Percentiles rank a stretch among this genome's conserved stretches.
Conservation (phyloP, 2,113 vertebrate genomes). For the Corynorhinus townsendii region DNA sequence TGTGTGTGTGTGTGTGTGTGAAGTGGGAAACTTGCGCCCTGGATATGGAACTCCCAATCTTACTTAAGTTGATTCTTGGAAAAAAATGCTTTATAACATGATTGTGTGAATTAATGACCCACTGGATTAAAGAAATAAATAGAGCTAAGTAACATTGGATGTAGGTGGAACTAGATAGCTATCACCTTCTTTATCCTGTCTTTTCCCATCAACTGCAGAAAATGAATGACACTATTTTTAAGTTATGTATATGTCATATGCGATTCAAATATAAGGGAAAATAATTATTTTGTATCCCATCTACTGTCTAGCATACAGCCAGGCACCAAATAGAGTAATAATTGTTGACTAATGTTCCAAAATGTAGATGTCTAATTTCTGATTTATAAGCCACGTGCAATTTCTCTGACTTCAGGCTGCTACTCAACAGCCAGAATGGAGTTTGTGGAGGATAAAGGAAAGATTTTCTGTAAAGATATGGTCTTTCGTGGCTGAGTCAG, state of each 20-base stretch:
- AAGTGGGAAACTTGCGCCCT: neutral
- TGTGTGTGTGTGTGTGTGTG: neutral
- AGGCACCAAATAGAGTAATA: neutral
- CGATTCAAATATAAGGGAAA: neutral
- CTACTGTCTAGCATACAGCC: neutral
- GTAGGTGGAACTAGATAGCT: neutral
- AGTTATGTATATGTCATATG: neutral
- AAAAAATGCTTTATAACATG: neutral
- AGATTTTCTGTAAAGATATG: neutral
- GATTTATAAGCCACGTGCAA: neutral
- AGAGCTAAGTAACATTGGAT: neutral
- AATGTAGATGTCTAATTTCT: neutral
- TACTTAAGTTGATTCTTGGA: neutral
- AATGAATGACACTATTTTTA: neutral
- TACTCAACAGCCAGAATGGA: neutral
- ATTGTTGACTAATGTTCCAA: conserved; percentile 2
- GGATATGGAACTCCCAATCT: neutral
- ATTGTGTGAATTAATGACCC: neutral
- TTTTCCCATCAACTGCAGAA: neutral
- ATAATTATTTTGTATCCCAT: neutral
- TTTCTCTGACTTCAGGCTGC: neutral
- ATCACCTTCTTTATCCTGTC: neutral
- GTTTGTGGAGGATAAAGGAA: neutral
- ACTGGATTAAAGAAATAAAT: neutral
- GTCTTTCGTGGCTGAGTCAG: neutral